Evolutionary conservation across 2,888 invertebrate genomes (phyloP).

Genomic region (Melieria omissa): DNA sequence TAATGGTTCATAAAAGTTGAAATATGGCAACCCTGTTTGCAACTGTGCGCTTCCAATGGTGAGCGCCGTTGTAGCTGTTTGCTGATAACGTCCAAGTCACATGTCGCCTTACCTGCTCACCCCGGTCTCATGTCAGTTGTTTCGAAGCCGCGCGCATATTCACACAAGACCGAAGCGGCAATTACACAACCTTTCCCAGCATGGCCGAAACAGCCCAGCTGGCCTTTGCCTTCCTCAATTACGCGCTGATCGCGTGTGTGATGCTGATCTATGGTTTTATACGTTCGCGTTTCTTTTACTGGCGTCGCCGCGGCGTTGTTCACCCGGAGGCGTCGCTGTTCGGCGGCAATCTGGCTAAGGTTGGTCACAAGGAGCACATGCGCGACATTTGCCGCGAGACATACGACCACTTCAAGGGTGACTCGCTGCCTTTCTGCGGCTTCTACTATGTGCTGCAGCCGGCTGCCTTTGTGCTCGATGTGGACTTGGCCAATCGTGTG

Average conservation of each 20-base stretch:
- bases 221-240: neutral
- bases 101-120: no score
- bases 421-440: slow-evolving; percentile 51
- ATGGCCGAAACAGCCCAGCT: neutral
- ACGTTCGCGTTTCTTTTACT: slow-evolving; percentile 45
- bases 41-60: no score
- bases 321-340: slow-evolving; percentile 44
- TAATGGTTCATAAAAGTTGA: no score
- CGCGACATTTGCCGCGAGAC: slow-evolving; percentile 50
- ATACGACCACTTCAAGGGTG: slow-evolving; percentile 46
- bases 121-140: no score
- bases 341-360: slow-evolving; percentile 52
- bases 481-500: slow-evolving; percentile 52
- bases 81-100: no score
- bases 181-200: no score
- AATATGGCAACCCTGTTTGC: no score
- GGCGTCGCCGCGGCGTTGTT: slow-evolving; percentile 48
- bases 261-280: slow-evolving; percentile 35
- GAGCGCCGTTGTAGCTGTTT: no score
- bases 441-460: slow-evolving; percentile 51
- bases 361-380: slow-evolving; percentile 44
- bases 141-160: no score
- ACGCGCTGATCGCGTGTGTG: neutral
- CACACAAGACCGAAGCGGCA: no score
- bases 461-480: slow-evolving; percentile 49